Conservation (phyloP, 2,113 vertebrate species). For the Carassius auratus region DNA sequence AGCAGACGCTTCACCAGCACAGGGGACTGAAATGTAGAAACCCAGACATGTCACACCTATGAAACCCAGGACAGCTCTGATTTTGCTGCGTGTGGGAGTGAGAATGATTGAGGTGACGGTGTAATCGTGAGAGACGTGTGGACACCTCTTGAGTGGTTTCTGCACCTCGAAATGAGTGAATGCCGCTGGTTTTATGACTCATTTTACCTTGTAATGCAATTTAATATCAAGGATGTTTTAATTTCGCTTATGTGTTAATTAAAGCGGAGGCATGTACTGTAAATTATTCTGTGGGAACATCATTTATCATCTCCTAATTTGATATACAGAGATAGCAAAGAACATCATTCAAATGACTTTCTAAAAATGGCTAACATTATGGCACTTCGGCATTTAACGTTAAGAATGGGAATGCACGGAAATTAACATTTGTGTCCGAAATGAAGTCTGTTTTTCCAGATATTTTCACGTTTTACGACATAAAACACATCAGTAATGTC, state of each 20-base stretch:
- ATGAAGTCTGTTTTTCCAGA: too few relatives aligned
- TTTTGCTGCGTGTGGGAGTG: not conserved
- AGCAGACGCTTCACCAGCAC: conserved; percentile 45
- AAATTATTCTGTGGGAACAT: not conserved
- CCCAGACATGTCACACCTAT: not conserved
- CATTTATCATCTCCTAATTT: not conserved
- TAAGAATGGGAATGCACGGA: too few relatives aligned
- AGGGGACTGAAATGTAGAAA: conserved; percentile 64
- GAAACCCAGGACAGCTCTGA: not conserved
- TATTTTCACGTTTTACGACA: too few relatives aligned
- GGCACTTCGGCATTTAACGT: too few relatives aligned
- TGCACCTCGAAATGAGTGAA: not conserved
- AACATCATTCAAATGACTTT: too few relatives aligned
- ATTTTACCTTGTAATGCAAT: not conserved
- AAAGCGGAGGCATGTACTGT: not conserved
- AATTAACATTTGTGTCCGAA: too few relatives aligned
- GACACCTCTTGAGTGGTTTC: not conserved
- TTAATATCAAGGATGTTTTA: not conserved
- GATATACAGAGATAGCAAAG: too few relatives aligned
- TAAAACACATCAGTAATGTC: too few relatives aligned
- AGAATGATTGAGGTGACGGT: not conserved
- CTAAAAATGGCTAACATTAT: too few relatives aligned
- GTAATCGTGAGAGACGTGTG: not conserved
- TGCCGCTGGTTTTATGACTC: not conserved
- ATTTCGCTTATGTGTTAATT: not conserved